These are phyloP conservation scores for Microplitis deprimator DNA, from an alignment of 2,888 invertebrate species.

Conservation along the genomic window DNA sequence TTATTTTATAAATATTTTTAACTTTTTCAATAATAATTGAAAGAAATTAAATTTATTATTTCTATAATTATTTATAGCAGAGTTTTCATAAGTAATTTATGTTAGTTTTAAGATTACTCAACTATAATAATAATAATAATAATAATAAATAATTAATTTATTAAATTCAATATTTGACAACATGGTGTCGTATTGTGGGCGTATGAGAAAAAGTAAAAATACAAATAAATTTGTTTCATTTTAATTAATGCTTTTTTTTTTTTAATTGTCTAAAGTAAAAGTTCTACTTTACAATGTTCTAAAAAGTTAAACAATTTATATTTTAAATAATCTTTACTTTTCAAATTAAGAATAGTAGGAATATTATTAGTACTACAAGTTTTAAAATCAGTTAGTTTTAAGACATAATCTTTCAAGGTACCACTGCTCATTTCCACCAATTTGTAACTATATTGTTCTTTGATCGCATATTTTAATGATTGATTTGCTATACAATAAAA, in stretches of 20 bases:
- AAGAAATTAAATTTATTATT: conserved; percentile 7
- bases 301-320: conserved; percentile 41
- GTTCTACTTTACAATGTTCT: conserved; percentile 5
- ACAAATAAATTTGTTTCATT: neutral
- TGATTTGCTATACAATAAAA: conserved; percentile 34
- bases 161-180: conserved; percentile 18
- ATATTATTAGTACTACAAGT: conserved; percentile 47
- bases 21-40: conserved; percentile 6
- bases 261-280: neutral
- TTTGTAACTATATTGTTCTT: conserved; percentile 20
- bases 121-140: conserved; percentile 27
- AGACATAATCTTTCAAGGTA: conserved; percentile 43
- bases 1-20: neutral
- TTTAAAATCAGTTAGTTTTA: conserved; percentile 38
- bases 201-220: neutral
- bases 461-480: neutral
- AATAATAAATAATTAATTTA: neutral
- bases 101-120: conserved; percentile 35
- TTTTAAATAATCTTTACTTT: conserved; percentile 53
- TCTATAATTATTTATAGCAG: conserved; percentile 13
- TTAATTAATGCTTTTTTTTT: neutral
- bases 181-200: neutral
- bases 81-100: conserved; percentile 31
- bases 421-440: conserved; percentile 26
- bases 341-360: conserved; percentile 49